phyloP scores from a whole-genome alignment of 2,888 invertebrate genomes.

The Thyatira batis region DNA sequence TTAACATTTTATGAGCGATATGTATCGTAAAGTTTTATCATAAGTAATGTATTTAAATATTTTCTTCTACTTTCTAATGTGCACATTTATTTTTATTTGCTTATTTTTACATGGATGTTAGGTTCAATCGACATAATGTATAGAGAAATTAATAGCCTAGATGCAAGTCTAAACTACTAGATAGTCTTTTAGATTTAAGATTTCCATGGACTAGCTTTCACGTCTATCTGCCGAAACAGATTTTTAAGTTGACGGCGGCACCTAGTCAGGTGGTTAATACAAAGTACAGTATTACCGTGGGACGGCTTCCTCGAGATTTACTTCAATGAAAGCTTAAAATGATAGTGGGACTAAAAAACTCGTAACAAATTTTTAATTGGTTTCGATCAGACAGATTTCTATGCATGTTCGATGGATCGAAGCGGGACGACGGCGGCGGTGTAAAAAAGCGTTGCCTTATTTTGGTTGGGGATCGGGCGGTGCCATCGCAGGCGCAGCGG shows the following conservation, averaged over 20 bases:
- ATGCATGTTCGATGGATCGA: background rate
- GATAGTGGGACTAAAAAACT: no score
- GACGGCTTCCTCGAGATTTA: no score
- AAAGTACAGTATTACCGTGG: no score
- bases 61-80: background rate
- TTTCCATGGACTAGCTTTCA: no score
- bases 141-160: no score
- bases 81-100: no score
- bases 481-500: constrained; percentile 24
- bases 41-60: background rate
- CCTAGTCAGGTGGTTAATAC: no score
- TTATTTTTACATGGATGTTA: background rate
- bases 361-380: background rate
- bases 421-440: background rate
- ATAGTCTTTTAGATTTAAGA: no score
- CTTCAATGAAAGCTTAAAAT: no score
- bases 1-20: background rate
- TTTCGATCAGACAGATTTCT: background rate
- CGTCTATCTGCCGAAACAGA: no score
- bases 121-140: background rate
- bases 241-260: no score
- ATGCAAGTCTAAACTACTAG: no score
- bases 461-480: constrained; percentile 13
- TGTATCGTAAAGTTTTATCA: background rate
- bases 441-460: background rate